phyloP scores from a whole-genome alignment of 1,140 invertebrate genomes.

The Elysia chlorotica region DNA sequence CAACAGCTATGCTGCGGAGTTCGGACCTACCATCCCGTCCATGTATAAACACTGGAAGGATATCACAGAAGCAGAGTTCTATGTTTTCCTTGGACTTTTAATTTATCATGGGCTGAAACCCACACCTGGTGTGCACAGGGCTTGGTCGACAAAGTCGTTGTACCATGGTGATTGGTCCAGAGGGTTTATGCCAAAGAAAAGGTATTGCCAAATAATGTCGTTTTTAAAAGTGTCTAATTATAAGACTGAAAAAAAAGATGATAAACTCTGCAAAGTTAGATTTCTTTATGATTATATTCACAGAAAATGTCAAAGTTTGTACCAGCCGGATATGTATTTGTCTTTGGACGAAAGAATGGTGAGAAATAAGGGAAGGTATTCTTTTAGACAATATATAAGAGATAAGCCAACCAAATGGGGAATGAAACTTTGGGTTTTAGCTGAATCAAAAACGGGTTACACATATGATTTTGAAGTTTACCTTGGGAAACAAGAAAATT shows the following conservation, averaged over 20 bases:
- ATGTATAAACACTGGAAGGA: background rate
- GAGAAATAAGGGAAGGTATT: conserved; percentile 46
- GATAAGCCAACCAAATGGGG: conserved; percentile 64
- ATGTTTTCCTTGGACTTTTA: background rate
- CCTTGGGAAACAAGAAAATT: conserved; percentile 39
- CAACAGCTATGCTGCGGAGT: background rate
- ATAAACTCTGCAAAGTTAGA: too few species aligned
- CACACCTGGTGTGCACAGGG: background rate
- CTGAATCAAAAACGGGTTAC: conserved; percentile 48
- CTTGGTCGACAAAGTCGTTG: background rate
- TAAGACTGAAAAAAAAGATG: too few species aligned
- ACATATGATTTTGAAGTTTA: conserved; percentile 62
- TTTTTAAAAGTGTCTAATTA: too few species aligned
- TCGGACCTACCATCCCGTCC: background rate
- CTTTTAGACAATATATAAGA: conserved; percentile 62
- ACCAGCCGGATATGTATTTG: too few species aligned
- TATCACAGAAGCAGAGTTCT: background rate
- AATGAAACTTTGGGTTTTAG: conserved; percentile 58
- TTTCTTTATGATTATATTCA: too few species aligned
- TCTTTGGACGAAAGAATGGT: too few species aligned
- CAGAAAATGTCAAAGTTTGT: too few species aligned
- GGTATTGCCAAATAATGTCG: conserved; percentile 47
- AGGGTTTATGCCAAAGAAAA: background rate
- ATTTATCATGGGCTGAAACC: too few species aligned
- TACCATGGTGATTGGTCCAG: background rate